Conservation (phyloP, 2,797 vertebrate genomes). For the Anas acuta region DNA sequence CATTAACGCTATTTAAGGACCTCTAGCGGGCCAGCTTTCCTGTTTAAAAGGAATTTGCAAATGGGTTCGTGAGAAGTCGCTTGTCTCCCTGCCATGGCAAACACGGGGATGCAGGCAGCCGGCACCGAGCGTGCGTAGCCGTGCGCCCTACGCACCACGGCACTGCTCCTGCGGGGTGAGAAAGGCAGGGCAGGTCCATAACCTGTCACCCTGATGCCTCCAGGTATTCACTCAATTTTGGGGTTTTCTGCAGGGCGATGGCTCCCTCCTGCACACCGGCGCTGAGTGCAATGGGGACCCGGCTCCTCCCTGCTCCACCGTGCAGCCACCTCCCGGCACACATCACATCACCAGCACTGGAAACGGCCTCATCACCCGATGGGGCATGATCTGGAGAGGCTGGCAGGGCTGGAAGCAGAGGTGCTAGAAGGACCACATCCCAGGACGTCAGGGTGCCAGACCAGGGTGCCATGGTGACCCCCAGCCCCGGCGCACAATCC, state of each 20-base stretch:
- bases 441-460: background rate
- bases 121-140: accelerated
- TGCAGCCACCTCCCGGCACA: background rate
- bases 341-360: accelerated
- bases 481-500: background rate
- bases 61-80: background rate
- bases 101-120: accelerated
- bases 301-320: background rate
- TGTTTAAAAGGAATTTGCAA: background rate
- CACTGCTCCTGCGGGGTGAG: accelerated
- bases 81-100: background rate
- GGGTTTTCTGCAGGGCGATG: too few species aligned
- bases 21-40: background rate
- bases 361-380: background rate
- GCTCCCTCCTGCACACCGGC: accelerated
- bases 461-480: too few species aligned
- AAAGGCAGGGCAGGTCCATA: background rate
- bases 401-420: background rate
- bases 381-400: background rate
- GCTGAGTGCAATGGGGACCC: background rate
- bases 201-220: too few species aligned
- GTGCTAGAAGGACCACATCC: background rate
- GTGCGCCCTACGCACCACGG: accelerated
- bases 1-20: background rate
- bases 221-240: too few species aligned